Percentiles rank a stretch among this genome's conserved stretches.
These are phyloP conservation scores for Coracopsis vasa DNA, from an alignment of 2,113 vertebrate species.

Conservation along the genomic window DNA sequence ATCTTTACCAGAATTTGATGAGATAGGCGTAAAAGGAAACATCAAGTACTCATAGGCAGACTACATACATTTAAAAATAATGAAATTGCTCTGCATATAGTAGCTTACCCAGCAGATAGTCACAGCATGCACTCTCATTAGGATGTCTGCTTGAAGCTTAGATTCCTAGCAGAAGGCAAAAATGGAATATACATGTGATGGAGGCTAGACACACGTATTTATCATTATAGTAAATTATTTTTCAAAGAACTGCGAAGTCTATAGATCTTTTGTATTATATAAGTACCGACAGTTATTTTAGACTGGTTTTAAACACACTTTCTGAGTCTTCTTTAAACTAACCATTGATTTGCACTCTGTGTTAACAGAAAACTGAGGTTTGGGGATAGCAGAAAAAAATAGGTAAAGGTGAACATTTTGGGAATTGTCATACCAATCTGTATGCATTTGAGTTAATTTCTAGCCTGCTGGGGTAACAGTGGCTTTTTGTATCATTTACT, in stretches of 20 bases:
- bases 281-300: background rate
- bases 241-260: constrained; percentile 35
- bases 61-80: constrained; percentile 73
- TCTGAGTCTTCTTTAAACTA: background rate
- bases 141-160: constrained; percentile 67
- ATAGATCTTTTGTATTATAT: constrained; percentile 3
- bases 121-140: constrained; percentile 76
- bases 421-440: background rate
- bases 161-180: constrained; percentile 60
- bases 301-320: background rate
- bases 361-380: background rate
- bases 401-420: background rate
- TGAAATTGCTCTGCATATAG: constrained; percentile 67
- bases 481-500: background rate
- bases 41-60: constrained; percentile 44
- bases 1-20: constrained; percentile 59
- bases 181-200: constrained; percentile 58
- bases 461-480: background rate
- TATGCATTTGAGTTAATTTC: background rate
- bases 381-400: background rate
- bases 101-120: constrained; percentile 75
- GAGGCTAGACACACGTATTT: constrained; percentile 57
- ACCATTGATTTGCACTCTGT: background rate
- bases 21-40: constrained; percentile 55
- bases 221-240: constrained; percentile 60